phyloP scores from a whole-genome alignment of 1,140 invertebrate species.

The Physella acuta region DNA sequence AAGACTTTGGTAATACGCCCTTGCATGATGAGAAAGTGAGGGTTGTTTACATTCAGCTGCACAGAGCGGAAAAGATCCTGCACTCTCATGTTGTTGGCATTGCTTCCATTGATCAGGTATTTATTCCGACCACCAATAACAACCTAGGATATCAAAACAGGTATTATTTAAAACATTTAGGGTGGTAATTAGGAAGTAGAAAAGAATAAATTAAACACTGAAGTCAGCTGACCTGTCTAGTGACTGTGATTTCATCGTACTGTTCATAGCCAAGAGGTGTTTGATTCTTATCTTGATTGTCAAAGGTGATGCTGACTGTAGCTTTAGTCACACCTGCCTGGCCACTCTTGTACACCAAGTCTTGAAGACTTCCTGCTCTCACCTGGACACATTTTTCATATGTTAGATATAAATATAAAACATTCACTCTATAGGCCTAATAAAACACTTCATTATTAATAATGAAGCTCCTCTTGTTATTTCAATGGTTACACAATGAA shows the following conservation, averaged over 20 bases:
- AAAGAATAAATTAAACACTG: too few species aligned
- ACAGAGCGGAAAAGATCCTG: constrained; percentile 94
- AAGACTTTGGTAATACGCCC: constrained; percentile 98
- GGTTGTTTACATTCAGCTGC: constrained; percentile 98
- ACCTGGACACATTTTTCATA: too few species aligned
- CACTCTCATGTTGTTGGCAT: constrained; percentile 85
- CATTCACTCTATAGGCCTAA: too few species aligned
- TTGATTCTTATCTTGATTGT: constrained; percentile 82
- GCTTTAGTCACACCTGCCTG: constrained; percentile 95
- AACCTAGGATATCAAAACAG: constrained; percentile 58
- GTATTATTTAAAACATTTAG: constrained; percentile 2
- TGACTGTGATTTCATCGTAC: constrained; percentile 89
- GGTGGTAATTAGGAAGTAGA: not conserved
- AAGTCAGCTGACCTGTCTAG: constrained; percentile 80
- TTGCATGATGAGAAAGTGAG: constrained; percentile 99
- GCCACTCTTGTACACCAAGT: constrained; percentile 96
- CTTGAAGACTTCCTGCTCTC: constrained; percentile 83
- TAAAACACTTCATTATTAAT: too few species aligned
- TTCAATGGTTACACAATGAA: too few species aligned
- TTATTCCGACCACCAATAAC: constrained; percentile 75
- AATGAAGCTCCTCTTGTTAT: too few species aligned
- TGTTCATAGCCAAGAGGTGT: constrained; percentile 91
- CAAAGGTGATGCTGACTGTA: constrained; percentile 93
- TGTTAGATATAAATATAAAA: too few species aligned
- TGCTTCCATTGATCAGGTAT: constrained; percentile 92